Conservation (phyloP, 1,140 invertebrate species). For the Tetragnatha versicolor region DNA sequence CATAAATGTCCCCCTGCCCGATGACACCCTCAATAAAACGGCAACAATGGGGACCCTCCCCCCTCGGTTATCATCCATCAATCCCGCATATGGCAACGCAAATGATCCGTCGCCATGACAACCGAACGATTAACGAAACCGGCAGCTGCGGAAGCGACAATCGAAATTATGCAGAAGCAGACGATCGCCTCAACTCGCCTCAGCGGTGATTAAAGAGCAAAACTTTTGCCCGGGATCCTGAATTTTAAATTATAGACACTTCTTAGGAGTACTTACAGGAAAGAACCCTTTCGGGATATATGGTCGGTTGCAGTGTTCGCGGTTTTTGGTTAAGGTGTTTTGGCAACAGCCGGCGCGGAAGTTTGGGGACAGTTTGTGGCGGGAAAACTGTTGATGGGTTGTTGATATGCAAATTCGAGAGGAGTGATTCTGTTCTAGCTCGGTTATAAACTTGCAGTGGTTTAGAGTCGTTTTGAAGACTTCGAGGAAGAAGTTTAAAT, state of each 20-base stretch:
- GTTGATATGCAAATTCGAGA: conserved; percentile 41
- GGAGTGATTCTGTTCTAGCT: background rate
- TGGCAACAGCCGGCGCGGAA: conserved; percentile 36
- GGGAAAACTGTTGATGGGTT: conserved; percentile 21
- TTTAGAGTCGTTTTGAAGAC: conserved; percentile 49
- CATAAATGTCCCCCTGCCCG: background rate
- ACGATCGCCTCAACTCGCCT: background rate
- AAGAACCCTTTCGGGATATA: background rate
- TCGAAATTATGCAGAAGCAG: conserved; percentile 33
- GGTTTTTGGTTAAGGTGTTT: conserved; percentile 28
- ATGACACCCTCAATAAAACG: conserved; percentile 32
- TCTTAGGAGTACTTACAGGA: conserved; percentile 35
- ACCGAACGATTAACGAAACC: conserved; percentile 47
- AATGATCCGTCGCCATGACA: conserved; percentile 32
- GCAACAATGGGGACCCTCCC: conserved; percentile 14
- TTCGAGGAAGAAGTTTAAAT: conserved; percentile 46
- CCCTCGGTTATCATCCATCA: conserved; percentile 31
- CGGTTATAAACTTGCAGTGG: conserved; percentile 47
- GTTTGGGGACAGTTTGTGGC: conserved; percentile 33
- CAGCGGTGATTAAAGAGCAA: conserved; percentile 43
- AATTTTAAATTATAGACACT: conserved; percentile 52
- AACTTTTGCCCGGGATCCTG: conserved; percentile 31
- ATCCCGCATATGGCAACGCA: conserved; percentile 36
- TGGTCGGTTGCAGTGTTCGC: background rate
- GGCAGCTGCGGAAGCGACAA: background rate